Percentiles rank a stretch among this genome's conserved stretches.
These are phyloP conservation scores for Acanthisitta chloris DNA, from an alignment of 2,113 vertebrate species.

Conservation along the genomic window DNA sequence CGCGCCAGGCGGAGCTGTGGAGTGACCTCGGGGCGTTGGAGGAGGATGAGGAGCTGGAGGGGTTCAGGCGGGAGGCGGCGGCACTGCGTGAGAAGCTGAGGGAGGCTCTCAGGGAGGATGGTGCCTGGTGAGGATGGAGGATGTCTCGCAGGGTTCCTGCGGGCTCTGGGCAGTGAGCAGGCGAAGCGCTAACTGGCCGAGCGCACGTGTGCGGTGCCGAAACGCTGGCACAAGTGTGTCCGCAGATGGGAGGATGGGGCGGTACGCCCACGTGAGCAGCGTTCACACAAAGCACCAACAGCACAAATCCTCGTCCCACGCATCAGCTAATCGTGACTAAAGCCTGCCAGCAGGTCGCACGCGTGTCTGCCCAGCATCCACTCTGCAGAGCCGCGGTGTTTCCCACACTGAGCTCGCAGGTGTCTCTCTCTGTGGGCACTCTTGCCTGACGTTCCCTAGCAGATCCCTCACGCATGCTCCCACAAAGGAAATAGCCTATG, in stretches of 20 bases:
- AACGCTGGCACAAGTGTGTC: fast-evolving
- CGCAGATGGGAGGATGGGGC: not conserved
- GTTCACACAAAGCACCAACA: not conserved
- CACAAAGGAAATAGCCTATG: not conserved
- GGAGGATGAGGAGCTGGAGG: slow-evolving; percentile 51
- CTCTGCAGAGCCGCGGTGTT: not conserved
- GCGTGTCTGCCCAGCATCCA: fast-evolving
- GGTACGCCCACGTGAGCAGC: fast-evolving
- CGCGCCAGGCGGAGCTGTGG: slow-evolving; percentile 62
- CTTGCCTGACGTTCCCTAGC: not conserved
- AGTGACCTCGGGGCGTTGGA: slow-evolving; percentile 45
- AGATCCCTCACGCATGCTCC: not conserved
- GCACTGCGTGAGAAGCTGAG: not conserved
- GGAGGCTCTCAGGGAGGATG: slow-evolving; percentile 64
- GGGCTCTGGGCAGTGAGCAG: not conserved
- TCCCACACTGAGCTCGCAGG: not conserved
- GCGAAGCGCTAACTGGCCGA: fast-evolving
- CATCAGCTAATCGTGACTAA: not conserved
- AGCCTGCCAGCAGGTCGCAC: not conserved
- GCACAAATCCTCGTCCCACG: not conserved
- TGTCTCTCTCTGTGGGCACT: not conserved
- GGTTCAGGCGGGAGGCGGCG: slow-evolving; percentile 41
- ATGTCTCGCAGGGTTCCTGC: not conserved
- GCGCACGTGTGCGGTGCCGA: fast-evolving
- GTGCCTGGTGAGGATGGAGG: not conserved